Evolutionary conservation across 1,140 invertebrate genomes (phyloP).

Genomic region (Hirudo medicinalis): DNA sequence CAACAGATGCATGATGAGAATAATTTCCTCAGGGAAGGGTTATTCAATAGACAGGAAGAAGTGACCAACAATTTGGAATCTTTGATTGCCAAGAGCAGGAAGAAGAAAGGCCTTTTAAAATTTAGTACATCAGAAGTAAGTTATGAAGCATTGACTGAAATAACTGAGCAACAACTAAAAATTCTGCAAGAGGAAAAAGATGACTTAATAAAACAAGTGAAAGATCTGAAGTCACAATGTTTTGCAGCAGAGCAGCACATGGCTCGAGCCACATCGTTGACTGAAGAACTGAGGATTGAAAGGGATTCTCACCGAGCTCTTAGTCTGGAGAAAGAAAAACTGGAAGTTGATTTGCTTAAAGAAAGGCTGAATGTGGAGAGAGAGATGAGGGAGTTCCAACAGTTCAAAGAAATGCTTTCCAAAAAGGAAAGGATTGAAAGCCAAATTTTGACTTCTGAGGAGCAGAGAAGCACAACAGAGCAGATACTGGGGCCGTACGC

Average conservation of each 20-base stretch:
- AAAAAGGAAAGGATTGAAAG: slow-evolving; percentile 11
- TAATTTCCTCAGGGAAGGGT: slow-evolving; percentile 1
- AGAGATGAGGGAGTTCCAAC: slow-evolving; percentile 1
- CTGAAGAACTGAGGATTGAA: slow-evolving; percentile 7
- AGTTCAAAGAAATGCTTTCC: slow-evolving; percentile 8
- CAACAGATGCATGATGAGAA: slow-evolving; percentile 10
- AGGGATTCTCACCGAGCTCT: neutral
- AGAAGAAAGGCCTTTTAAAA: slow-evolving; percentile 9
- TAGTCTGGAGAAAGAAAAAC: slow-evolving; percentile 8
- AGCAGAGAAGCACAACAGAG: neutral
- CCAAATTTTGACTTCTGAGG: neutral
- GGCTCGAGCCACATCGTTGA: neutral
- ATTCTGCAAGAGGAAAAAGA: slow-evolving; percentile 11
- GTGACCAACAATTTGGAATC: slow-evolving; percentile 5
- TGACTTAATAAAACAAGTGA: neutral
- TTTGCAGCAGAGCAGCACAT: neutral
- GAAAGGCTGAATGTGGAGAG: slow-evolving; percentile 6
- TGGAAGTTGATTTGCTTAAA: slow-evolving; percentile 8
- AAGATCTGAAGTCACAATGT: neutral
- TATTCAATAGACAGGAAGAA: slow-evolving; percentile 7
- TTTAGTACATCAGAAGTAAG: neutral
- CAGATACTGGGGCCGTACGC: neutral
- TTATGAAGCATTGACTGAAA: slow-evolving; percentile 5
- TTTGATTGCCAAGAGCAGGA: neutral
- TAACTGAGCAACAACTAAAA: slow-evolving; percentile 9